Percentiles rank a stretch among this genome's conserved stretches.
phyloP scores from a whole-genome alignment of 2,888 invertebrate species.

The Diloba caeruleocephala region DNA sequence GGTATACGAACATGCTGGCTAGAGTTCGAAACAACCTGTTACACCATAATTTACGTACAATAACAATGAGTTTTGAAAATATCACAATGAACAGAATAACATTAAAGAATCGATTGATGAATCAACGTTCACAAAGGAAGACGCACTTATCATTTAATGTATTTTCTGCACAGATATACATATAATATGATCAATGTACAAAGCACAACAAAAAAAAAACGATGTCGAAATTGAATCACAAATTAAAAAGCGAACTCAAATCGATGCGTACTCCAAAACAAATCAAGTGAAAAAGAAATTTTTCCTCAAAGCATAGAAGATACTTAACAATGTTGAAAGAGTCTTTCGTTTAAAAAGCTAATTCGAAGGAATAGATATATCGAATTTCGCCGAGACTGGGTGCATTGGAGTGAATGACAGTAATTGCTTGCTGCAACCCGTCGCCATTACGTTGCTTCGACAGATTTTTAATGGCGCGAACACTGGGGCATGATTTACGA shows the following conservation, averaged over 20 bases:
- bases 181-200: constrained; percentile 8
- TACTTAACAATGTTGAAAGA: constrained; percentile 23
- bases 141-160: constrained; percentile 22
- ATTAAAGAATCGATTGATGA: constrained; percentile 1
- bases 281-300: constrained; percentile 31
- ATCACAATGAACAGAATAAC: background rate
- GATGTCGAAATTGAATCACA: constrained; percentile 33
- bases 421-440: constrained; percentile 68
- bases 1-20: no score
- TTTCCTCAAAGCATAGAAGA: constrained; percentile 20
- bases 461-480: constrained; percentile 65
- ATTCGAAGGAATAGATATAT: constrained; percentile 52
- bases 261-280: constrained; percentile 30
- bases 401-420: constrained; percentile 66
- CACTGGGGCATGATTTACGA: constrained; percentile 59
- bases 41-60: no score
- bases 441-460: constrained; percentile 53
- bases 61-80: no score
- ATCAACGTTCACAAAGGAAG: constrained; percentile 18
- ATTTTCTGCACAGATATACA: constrained; percentile 14
- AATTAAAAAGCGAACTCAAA: constrained; percentile 38
- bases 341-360: constrained; percentile 39
- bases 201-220: constrained; percentile 32
- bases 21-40: no score
- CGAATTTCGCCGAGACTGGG: constrained; percentile 45